Evolutionary conservation across 2,113 vertebrate species (phyloP).

Genomic region (Protobothrops flavoviridis): DNA sequence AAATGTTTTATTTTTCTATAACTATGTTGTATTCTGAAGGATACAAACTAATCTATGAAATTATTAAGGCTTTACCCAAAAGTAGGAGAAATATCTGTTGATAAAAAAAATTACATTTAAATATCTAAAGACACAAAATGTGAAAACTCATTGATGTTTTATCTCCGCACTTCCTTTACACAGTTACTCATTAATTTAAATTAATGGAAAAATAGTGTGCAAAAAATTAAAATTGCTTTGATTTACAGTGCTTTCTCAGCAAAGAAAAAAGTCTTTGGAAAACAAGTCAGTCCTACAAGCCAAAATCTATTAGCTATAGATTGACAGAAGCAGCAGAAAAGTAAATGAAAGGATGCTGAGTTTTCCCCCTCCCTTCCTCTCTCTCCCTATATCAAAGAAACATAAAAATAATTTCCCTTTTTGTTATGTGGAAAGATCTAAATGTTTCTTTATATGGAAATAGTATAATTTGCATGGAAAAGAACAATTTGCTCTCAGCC

Average conservation of each 20-base stretch:
- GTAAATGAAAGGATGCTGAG: neutral
- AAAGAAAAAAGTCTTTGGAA: neutral
- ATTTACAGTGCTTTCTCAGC: neutral
- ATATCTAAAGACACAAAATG: neutral
- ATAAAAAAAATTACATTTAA: constrained; percentile 18
- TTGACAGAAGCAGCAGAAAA: neutral
- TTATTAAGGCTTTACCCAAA: neutral
- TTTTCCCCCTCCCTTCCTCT: neutral
- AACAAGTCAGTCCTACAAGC: neutral
- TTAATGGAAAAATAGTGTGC: neutral
- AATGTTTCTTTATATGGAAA: neutral
- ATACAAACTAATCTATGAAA: constrained; percentile 1
- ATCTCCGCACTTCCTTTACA: neutral
- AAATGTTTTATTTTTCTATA: neutral
- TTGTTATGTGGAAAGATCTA: neutral
- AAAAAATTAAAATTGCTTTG: neutral
- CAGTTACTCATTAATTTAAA: neutral
- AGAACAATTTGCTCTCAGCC: neutral
- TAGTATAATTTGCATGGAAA: neutral
- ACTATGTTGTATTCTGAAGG: neutral
- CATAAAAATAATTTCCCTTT: neutral
- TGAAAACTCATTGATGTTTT: neutral
- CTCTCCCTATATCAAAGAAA: neutral
- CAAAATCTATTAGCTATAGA: neutral
- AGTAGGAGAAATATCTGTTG: neutral